These are phyloP conservation scores for Ophion slaviceki DNA, from an alignment of 2,888 invertebrate species.

Conservation along the genomic window DNA sequence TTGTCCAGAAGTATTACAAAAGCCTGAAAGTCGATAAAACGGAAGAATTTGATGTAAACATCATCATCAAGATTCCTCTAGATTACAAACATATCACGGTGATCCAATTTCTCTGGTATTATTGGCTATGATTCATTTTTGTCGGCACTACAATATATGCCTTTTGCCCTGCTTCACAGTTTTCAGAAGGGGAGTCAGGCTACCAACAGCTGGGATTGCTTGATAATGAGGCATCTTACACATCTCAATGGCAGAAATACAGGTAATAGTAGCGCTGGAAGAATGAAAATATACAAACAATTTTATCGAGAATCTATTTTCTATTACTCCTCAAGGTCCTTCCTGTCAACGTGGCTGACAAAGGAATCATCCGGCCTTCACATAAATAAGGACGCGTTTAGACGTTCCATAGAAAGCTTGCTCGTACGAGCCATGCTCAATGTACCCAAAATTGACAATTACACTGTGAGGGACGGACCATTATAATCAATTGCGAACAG, in stretches of 20 bases:
- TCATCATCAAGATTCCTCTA: slow-evolving; percentile 85
- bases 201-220: slow-evolving; percentile 67
- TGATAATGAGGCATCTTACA: slow-evolving; percentile 10
- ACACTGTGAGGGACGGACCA: slow-evolving; percentile 15
- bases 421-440: not conserved
- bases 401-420: slow-evolving; percentile 85
- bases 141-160: not conserved
- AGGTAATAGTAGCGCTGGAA: slow-evolving; percentile 45
- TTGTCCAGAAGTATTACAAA: slow-evolving; percentile 87
- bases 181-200: slow-evolving; percentile 58
- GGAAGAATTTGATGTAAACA: slow-evolving; percentile 87
- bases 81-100: slow-evolving; percentile 76
- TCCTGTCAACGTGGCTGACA: slow-evolving; percentile 83
- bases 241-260: slow-evolving; percentile 64
- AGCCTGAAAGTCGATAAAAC: slow-evolving; percentile 86
- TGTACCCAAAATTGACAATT: not conserved
- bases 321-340: slow-evolving; percentile 74
- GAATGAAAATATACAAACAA: not conserved
- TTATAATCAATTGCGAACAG: too few relatives aligned
- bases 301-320: not conserved
- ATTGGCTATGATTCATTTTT: not conserved
- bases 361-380: slow-evolving; percentile 53
- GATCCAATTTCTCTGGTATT: slow-evolving; percentile 70
- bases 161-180: slow-evolving; percentile 4
- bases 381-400: slow-evolving; percentile 84